Evolutionary conservation across 2,113 vertebrate genomes (phyloP).

Genomic region (Nerophis lumbriciformis): DNA sequence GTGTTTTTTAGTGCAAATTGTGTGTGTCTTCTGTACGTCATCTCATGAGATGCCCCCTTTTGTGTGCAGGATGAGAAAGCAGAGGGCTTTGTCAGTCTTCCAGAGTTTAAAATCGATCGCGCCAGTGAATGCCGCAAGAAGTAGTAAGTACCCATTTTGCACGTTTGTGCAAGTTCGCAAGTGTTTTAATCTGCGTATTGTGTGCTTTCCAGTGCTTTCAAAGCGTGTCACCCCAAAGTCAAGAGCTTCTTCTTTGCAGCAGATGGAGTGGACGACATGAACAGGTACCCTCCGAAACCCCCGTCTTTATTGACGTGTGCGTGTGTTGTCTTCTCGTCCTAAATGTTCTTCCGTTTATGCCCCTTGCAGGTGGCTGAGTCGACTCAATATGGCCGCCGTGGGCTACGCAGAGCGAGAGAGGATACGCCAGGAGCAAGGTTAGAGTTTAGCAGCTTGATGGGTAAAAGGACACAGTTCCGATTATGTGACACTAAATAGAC

Average conservation of each 20-base stretch:
- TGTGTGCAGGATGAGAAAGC: conserved; percentile 90
- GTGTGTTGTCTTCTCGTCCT: neutral
- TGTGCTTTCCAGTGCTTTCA: conserved; percentile 83
- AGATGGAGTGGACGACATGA: conserved; percentile 98
- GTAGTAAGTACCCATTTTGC: conserved; percentile 78
- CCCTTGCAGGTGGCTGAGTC: conserved; percentile 87
- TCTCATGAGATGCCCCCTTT: neutral
- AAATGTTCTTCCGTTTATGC: neutral
- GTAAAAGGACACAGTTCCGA: neutral
- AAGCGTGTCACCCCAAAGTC: conserved; percentile 98
- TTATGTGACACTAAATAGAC: too few species aligned
- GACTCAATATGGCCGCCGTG: conserved; percentile 91
- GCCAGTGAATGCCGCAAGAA: conserved; percentile 97
- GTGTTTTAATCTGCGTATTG: neutral
- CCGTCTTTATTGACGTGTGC: neutral
- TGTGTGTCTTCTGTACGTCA: neutral
- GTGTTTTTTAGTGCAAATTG: neutral
- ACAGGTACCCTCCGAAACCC: conserved; percentile 75
- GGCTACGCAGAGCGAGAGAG: conserved; percentile 91
- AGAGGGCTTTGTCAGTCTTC: conserved; percentile 95
- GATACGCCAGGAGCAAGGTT: conserved; percentile 95
- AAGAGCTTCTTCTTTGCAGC: conserved; percentile 99
- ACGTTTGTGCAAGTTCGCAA: neutral
- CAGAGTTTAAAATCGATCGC: conserved; percentile 97
- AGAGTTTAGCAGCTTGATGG: conserved; percentile 16